Base-by-base conservation (phyloP, 2,888 invertebrate species). In the Megastigmus dorsalis region DNA sequence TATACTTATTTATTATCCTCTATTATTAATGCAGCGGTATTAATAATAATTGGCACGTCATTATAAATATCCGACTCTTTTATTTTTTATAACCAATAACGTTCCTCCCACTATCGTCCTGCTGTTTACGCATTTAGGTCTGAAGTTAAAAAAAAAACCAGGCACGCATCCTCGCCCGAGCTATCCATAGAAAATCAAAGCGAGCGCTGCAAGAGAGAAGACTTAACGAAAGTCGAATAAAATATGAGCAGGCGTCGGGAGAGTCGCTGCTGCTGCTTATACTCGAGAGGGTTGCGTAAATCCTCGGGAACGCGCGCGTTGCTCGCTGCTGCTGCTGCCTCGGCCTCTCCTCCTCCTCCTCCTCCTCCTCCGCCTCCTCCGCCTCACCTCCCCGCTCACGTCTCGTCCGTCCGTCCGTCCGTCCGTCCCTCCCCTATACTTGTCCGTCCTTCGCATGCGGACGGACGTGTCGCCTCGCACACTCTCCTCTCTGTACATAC, bases 211-310 rank as follows among this genome's bases (percentile, higher is more conserved):
- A 9, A 62, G 10, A 41, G 30, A 43, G 2, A 4, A 33, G 30
- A 55, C 10, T 18, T 3, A 33, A 63, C 6, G 23, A n/a, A n/a
- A n/a, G 26, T n/a, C 43, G 13, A 28, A 48, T 13, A 52, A 33
- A 26, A 55, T 54, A 66, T 43, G 48, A n/a, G 18, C 30, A 33
- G 23, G 26, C 9, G 26, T 13, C 13, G 20, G 43, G 10, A n/a
- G n/a, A n/a, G 82, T 82, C 77, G 78, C 79, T n/a, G n/a, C n/a
- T n/a, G n/a, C n/a, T n/a, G n/a, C n/a, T n/a, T n/a, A n/a, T n/a
- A 79, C 74, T 66, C 79, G 80, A 81, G 82, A 86, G 86, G 86
- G 86, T 86, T 86, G 86, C 86, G 86, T 86, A 86, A 86, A 86
- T 82, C 75, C 79, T 78, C 76, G 75, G 76, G 60, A 67, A 60